Base-by-base conservation (phyloP, 2,888 invertebrate genomes). In the Himalopsyche tibetana region DNA sequence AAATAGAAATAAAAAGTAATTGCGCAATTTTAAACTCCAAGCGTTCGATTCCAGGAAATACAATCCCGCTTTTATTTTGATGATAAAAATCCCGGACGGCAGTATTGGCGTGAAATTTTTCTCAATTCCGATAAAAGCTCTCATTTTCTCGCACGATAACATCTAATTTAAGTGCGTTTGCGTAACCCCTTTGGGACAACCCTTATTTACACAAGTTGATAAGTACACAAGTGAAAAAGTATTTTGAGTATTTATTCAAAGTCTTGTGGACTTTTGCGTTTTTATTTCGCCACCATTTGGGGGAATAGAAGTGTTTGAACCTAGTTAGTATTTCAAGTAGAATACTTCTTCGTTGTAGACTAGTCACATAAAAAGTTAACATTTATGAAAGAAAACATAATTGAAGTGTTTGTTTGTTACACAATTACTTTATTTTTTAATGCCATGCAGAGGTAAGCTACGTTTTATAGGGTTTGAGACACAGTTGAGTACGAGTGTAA, bases 141-240 rank as follows among this genome's bases (percentile, higher is more conserved):
- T 36, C 74, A 74, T 74, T 74, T 38, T 38, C 15, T 74, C 12
- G 36, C 74, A 74, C 28, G 74, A 74, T 74, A 74, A 74, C 74
- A 74, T 74, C 74, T 74, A 74, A 74, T 74, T 74, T 74, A 74
- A 74, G 74, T 74, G 74, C 74, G 74, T 74, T 74, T 74, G 19
- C 74, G 36, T 36, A 74, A 74, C 74, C 74, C 74, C 19, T 74
- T 74, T 74, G 74, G 74, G 74, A 74, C 36, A 74, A 74, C 74
- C 74, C 74, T 74, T 74, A 74, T 74, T 74, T 74, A 74, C 36
- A 74, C 74, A 74, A 74, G 74, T 36, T 9, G 74, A 74, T 74
- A 74, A 36, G 74, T 74, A 36, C 74, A 74, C 1, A 74, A 74
- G 74, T 11, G 74, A 36, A 74, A 74, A 38, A 74, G 74, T 74